These are phyloP conservation scores for Drosophila trapezifrons DNA, from an alignment of 1,140 invertebrate species.

Conservation along the genomic window DNA sequence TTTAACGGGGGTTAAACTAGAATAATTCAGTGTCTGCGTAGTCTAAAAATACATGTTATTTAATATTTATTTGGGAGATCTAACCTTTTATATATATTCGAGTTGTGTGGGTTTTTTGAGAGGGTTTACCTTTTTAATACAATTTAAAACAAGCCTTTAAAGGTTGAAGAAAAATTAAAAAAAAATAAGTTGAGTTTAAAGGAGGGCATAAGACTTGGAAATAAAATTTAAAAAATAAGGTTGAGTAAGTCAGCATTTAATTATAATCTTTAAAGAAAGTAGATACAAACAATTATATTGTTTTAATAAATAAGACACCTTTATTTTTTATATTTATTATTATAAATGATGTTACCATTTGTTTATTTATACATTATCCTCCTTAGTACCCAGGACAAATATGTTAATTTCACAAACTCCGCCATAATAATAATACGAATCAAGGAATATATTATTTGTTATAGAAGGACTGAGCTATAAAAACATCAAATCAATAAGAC, in stretches of 20 bases:
- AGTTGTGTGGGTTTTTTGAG: not conserved
- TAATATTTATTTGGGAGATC: not conserved
- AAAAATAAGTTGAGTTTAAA: too few species aligned
- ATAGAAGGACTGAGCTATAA: slow-evolving; percentile 7
- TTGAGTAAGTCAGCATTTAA: not conserved
- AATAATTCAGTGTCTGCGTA: not conserved
- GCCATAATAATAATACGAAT: not conserved
- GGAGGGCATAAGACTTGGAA: too few species aligned
- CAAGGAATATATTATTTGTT: slow-evolving; percentile 24
- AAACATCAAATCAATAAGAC: slow-evolving; percentile 34
- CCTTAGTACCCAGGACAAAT: not conserved
- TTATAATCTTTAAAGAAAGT: not conserved
- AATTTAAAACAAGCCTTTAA: not conserved
- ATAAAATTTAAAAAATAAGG: too few species aligned
- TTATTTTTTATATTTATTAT: not conserved
- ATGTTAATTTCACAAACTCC: not conserved
- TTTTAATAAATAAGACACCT: not conserved
- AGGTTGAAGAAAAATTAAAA: not conserved
- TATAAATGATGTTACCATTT: not conserved
- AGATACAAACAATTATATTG: too few species aligned
- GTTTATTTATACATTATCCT: not conserved
- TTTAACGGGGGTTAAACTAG: slow-evolving; percentile 17
- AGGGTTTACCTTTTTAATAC: not conserved
- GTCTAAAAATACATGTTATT: slow-evolving; percentile 11
- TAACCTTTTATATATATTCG: not conserved